A percentile compares a stretch with the other conserved stretches of the same genome.
phyloP scores from a whole-genome alignment of 1,140 invertebrate species.

The Venustaconcha ellipsiformis region DNA sequence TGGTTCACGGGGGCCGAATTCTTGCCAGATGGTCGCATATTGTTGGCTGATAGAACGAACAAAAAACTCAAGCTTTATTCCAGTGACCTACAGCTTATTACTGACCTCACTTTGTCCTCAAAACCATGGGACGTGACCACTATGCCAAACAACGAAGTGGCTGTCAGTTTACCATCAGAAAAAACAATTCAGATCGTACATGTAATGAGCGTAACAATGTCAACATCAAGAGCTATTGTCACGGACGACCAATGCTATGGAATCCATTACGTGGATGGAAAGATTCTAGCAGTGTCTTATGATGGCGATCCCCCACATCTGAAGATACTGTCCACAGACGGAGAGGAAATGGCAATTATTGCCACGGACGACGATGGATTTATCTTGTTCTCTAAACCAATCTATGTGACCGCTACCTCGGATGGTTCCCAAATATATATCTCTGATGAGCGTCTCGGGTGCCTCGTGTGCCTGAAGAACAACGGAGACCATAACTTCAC shows the following conservation, averaged over 20 bases:
- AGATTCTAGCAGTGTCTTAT: constrained; percentile 24
- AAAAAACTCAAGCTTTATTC: constrained; percentile 25
- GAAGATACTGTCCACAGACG: constrained; percentile 15
- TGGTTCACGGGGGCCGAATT: constrained; percentile 33
- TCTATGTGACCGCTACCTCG: constrained; percentile 16
- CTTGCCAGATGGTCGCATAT: constrained; percentile 21
- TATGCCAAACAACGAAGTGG: constrained; percentile 19
- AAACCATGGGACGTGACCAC: constrained; percentile 29
- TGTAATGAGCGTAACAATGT: neutral
- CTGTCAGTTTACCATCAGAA: constrained; percentile 25
- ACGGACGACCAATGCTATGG: constrained; percentile 30
- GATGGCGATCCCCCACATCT: constrained; percentile 28
- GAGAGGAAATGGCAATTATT: constrained; percentile 21
- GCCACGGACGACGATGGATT: constrained; percentile 28
- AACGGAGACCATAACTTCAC: constrained; percentile 28
- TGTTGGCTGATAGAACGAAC: constrained; percentile 27
- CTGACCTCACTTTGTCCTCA: constrained; percentile 16
- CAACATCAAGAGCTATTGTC: constrained; percentile 2
- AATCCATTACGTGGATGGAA: constrained; percentile 12
- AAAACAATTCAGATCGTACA: constrained; percentile 23
- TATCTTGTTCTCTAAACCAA: constrained; percentile 24
- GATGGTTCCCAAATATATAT: constrained; percentile 17
- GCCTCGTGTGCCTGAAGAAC: constrained; percentile 23
- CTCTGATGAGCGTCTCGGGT: constrained; percentile 25
- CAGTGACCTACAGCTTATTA: constrained; percentile 13